Percentiles rank a stretch among this genome's conserved stretches.
phyloP scores from a whole-genome alignment of 2,113 vertebrate genomes.

The Chloebia gouldiae region DNA sequence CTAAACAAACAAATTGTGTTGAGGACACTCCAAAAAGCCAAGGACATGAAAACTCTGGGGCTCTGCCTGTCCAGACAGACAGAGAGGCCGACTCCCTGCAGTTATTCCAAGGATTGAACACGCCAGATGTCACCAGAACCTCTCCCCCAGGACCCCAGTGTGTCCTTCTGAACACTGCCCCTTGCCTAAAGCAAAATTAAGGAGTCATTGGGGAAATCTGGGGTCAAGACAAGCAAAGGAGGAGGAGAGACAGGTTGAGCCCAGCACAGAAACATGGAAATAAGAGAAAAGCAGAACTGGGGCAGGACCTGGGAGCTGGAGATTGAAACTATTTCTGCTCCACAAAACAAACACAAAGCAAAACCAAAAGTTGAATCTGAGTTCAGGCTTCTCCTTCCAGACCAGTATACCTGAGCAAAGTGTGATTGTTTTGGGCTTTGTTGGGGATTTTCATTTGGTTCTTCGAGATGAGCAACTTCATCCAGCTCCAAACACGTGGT shows the following conservation, averaged over 20 bases:
- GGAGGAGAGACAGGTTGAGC: background rate
- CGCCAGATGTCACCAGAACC: background rate
- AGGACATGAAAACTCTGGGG: background rate
- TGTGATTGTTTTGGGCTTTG: background rate
- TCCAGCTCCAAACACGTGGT: background rate
- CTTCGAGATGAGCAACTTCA: rapidly evolving
- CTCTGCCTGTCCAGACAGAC: background rate
- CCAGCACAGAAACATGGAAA: background rate
- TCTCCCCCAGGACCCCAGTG: background rate
- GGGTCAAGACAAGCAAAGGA: background rate
- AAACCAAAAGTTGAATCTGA: background rate
- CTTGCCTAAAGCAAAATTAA: background rate
- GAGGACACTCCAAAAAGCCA: background rate
- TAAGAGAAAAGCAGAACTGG: background rate
- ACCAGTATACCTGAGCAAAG: background rate
- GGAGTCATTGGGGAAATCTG: background rate
- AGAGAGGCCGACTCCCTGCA: background rate
- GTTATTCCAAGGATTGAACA: background rate
- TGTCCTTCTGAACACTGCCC: background rate
- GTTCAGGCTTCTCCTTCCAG: background rate
- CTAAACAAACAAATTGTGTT: background rate
- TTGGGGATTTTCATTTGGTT: background rate
- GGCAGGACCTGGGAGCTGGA: background rate
- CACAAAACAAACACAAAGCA: background rate
- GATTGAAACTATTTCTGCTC: background rate